Evolutionary conservation across 1,140 invertebrate genomes (phyloP), one percentile per base, ranked within the genome.

Genomic region (Odontomachus brunneus): DNA sequence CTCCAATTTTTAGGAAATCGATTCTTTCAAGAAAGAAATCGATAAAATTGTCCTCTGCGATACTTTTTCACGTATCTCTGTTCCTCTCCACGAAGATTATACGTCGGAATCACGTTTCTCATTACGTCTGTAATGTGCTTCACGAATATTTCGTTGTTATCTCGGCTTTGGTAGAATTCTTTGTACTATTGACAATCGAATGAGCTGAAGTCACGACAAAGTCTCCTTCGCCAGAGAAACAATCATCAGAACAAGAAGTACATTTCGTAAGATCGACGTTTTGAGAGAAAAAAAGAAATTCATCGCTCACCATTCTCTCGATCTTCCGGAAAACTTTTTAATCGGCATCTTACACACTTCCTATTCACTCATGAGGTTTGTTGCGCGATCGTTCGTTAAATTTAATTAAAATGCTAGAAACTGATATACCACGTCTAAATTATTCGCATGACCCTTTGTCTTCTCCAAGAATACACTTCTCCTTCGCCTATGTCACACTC

Each of bases 361-460:
- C 87, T 80, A 88, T 88, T 71, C 83, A 80, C 66, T 53, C 82
- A 82, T 69, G 76, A 82, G 63, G 60, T 87, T 75, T 49, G 26
- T 75, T 72, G 49, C 75, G 87, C 84, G 84, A 67, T 74, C 57
- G 60, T 57, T 85, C 86, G 81, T 88, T 88, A 88, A 88, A 88
- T 85, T 88, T 88, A 80, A 88, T 88, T 88, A 88, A 88, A 88
- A 88, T 48, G 85, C 48, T 88, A 88, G 87, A 88, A 88, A 88
- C 48, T 22, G 60, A 83, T 49, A 62, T 78, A 44, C 5, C 75
- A 19, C 38, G 48, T 78, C 65, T 65, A 44, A 80, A 51, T 80
- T 38, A 80, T 80, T 80, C 65, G 53, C 33, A 55, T n/a, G 17
- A 71, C 33, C 65, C 22, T 66, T 22, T 76, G 3, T 44, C 38